Conservation (phyloP, 1,140 invertebrate genomes). For the Pararge aegeria region DNA sequence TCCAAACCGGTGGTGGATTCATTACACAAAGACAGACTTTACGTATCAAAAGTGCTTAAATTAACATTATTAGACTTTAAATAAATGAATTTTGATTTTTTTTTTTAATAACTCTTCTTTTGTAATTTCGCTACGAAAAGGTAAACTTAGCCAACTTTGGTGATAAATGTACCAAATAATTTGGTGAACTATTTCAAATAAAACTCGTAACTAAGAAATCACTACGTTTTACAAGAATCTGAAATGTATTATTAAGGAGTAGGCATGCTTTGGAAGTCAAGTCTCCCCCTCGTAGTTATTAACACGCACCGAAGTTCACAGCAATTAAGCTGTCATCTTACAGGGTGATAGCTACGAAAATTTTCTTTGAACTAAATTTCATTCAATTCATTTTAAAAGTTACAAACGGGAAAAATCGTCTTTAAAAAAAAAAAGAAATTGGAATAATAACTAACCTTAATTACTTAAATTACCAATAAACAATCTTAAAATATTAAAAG, state of each 20-base stretch:
- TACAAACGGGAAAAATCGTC: neutral
- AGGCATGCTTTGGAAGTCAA: constrained; percentile 5
- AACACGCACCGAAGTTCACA: constrained; percentile 18
- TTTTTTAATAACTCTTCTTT: neutral
- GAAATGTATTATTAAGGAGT: neutral
- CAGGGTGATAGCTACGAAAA: constrained; percentile 8
- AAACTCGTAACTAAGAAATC: neutral
- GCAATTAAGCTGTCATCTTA: constrained; percentile 26
- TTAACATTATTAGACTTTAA: too few relatives aligned
- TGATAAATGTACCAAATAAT: too few relatives aligned
- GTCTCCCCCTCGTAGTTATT: constrained; percentile 14
- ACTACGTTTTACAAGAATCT: neutral
- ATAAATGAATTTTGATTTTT: too few relatives aligned
- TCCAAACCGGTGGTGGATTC: too few relatives aligned
- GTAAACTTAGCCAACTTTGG: too few relatives aligned
- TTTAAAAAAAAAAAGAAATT: neutral
- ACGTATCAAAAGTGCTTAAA: too few relatives aligned
- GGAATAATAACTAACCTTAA: too few relatives aligned
- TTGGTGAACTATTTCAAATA: too few relatives aligned
- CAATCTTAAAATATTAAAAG: too few relatives aligned
- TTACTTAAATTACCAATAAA: too few relatives aligned
- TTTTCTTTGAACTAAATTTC: constrained; percentile 9
- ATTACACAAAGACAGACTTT: too few relatives aligned
- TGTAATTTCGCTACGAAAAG: too few relatives aligned
- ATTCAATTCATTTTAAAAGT: constrained; percentile 16